Base-by-base conservation (phyloP, 2,888 invertebrate genomes). In the Apamea sordens region DNA sequence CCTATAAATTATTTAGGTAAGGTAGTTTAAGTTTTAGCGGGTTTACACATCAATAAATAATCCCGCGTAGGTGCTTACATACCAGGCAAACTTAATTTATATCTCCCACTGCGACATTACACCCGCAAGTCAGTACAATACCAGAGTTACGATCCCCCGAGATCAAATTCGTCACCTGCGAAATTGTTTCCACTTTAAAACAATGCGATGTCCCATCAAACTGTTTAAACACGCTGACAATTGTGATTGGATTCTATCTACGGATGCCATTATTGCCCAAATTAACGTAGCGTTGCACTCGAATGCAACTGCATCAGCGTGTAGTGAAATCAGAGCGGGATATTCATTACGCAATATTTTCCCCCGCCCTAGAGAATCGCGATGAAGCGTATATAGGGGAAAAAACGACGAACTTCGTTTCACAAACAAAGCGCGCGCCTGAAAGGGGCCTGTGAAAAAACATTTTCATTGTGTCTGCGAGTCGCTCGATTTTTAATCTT, bases 401-500 rank as follows among this genome's bases (percentile, higher is more conserved):
- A 95, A 93, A 95, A 95, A 94, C 93, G 91, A 94, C 90, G 95
- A 96, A 96, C 94, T 96, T 96, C 95, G 95, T 96, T 96, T 94
- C 93, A 96, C 95, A 96, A 96, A 96, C 96, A 96, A 96, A 95
- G 95, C 95, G 89, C 89, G 86, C 90, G 94, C 90, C 94, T 95
- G 95, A 95, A 95, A 95, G 94, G 94, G 95, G 94, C 93, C 94
- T 94, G 94, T 92, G 95, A 94, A 96, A 95, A 96, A 96, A 96
- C 95, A 95, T 96, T 96, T 95, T 95, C 95, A 96, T 96, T 96
- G 96, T 96, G 96, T 94, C 95, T 95, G 94, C 91, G 92, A 94
- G 92, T 94, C 95, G 94, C 96, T 96, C 95, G 96, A 96, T 96
- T 96, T 96, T 96, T 96, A 96, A 96, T 96, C 96, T 96, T 93